These are phyloP conservation scores for Porites evermanni DNA, from an alignment of 92 coral and sea anemone genomes.

Conservation along the genomic window DNA sequence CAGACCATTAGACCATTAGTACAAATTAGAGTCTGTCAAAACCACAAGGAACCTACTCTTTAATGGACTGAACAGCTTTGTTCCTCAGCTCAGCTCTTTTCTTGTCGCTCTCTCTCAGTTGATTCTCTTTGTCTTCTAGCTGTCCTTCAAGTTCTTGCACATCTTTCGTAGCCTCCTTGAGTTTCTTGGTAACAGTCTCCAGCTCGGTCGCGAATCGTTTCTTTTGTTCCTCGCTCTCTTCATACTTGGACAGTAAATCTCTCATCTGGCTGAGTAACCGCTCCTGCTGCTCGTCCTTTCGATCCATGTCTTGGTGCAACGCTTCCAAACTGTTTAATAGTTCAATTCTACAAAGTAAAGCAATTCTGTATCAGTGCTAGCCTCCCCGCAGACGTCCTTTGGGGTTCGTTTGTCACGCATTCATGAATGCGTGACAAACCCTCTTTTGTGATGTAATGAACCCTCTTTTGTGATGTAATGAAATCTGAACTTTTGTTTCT, in stretches of 20 bases:
- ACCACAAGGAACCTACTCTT: conserved; percentile 81
- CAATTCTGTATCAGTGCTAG: neutral
- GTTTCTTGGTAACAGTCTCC: conserved; percentile 73
- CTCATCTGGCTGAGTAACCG: conserved; percentile 76
- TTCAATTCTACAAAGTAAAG: conserved; percentile 32
- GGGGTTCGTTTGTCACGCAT: too few species aligned
- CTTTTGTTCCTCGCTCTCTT: conserved; percentile 82
- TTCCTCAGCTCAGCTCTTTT: conserved; percentile 89
- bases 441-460: too few species aligned
- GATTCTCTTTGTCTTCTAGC: conserved; percentile 80
- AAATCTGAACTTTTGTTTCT: too few species aligned
- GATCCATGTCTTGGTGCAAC: conserved; percentile 81
- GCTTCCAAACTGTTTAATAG: conserved; percentile 68
- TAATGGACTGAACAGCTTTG: conserved; percentile 87
- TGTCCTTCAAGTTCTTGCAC: conserved; percentile 74
- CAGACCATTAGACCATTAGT: too few species aligned
- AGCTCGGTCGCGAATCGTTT: conserved; percentile 70
- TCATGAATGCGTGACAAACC: too few species aligned
- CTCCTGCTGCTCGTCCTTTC: conserved; percentile 90
- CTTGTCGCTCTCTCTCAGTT: conserved; percentile 84
- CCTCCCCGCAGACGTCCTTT: too few species aligned
- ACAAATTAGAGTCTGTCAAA: too few species aligned
- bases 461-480: too few species aligned
- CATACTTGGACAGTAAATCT: conserved; percentile 76
- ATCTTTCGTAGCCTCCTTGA: conserved; percentile 76